Evolutionary conservation across 2,888 invertebrate species (phyloP), one percentile per base, ranked within the genome.

Genomic region (Dorcus hopei): DNA sequence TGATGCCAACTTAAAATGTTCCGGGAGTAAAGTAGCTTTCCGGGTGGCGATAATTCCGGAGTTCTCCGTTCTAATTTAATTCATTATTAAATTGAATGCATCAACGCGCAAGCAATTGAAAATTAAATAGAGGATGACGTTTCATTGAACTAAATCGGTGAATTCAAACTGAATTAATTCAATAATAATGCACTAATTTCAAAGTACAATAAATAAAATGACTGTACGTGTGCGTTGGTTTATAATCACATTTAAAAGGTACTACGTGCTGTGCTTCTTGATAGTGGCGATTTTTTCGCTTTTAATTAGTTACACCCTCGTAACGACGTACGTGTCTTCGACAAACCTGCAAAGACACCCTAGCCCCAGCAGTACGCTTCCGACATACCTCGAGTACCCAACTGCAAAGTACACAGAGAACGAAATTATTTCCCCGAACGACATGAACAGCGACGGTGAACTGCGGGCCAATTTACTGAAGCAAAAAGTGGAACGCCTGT

Each of bases 401-500:
- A 38, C 26, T n/a, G 14, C 14, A 14, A 39, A 26, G 39, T 19
- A n/a, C 23, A 48, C 6, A 3, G 47, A 47, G 23, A 54, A 39
- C 9, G 11, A 48, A 38, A 9, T 54, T 11, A 33, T 33, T 33
- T 33, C 26, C 3, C 26, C 26, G 26, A 50, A 38, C n/a, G 49
- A 59, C 23, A 38, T 59, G 39, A 43, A 58, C n/a, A 57, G 53
- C 41, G 50, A 62, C 42, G 61, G 58, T 39, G 71, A 72, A 61
- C 64, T 72, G 49, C 63, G 64, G 54, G 58, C 61, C 45, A 65
- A 68, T 59, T 65, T 69, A 63, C 61, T 73, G 33, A 67, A 67
- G 62, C 65, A 68, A 58, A 73, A 68, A 63, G 65, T 72, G 8
- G 66, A 70, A 58, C 64, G 68, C 52, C 57, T 74, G 5, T 66